Evolutionary conservation across 2,113 vertebrate species (phyloP), one percentile per base, ranked within the genome.

Genomic region (Helogale parvula): DNA sequence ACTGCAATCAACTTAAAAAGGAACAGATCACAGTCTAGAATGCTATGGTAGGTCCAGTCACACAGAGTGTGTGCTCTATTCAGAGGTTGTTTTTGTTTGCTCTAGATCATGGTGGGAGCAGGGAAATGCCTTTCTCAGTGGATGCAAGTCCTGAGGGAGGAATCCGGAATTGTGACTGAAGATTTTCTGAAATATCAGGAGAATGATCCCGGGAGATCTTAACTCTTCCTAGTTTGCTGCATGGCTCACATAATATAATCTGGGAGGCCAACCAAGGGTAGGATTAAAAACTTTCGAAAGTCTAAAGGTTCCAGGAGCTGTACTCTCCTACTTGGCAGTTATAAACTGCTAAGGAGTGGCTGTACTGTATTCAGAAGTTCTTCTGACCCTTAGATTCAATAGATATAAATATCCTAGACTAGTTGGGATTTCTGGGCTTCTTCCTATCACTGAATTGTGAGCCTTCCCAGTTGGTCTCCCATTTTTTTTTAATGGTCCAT

Each of bases 271-370:
- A 5, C 5, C 23, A 50, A 15, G 65, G 54, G 33, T 29, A 71
- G 52, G 47, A 79, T 71, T 89, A 90, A 69, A 69, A 74, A 63
- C 15, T 29, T 90, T 88, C 1, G 15, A 82, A 93, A 97, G 93
- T 97, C 88, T 96, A 85, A 94, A 88, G 82, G 35, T 97, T 96
- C 57, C 31, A 95, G 84, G 84, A 90, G 65, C 17, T 76, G 14
- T 84, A 7, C 3, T 65, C 21, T 97, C 31, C 90, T 63, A 16
- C 23, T 25, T 81, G 87, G 74, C 76, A 81, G 81, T 80, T 82
- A 33, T 68, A 79, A 90, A 95, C 31, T 77, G n/a, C 72, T 91
- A 91, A 97, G 95, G 92, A 94, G 77, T 91, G 88, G 94, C 94
- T 35, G 38, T 16, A 47, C 31, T 96, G 27, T 91, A 16, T 74